Evolutionary conservation across 2,797 vertebrate genomes (phyloP), one percentile per base, ranked within the genome.

Genomic region (Oreonectes daqikongensis): DNA sequence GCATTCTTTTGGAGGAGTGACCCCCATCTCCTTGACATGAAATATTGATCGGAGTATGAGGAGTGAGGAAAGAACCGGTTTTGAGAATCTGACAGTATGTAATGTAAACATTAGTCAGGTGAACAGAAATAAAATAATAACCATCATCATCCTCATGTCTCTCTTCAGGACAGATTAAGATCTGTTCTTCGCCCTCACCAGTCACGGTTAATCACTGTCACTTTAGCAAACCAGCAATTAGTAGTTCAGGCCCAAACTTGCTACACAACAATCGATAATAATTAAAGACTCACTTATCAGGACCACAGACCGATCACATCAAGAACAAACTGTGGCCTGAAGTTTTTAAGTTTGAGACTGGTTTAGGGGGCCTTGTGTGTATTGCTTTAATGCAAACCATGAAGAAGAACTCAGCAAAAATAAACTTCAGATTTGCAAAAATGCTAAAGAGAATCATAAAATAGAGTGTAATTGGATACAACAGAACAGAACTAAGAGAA

Each of bases 211-310:
- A 69, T 69, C 74, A 68, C 50, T 50, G 53, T 76, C 64, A 76
- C 65, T 35, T 76, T 55, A 9, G 28, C 26, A 46, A 60, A 75
- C 40, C 85, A 83, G 74, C 67, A 40, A 75, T 55, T 40, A 52
- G 80, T 81, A 83, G 85, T 85, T 87, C 77, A 83, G 87, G 78
- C 82, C 60, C 82, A 80, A 72, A 67, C 83, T 83, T 75, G 71
- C 83, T 88, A 82, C 87, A 81, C 79, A 76, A 83, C 85, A 85
- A 90, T 89, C 86, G 85, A 90, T 86, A 82, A 79, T 71, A 88
- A 88, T 88, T 85, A 87, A 72, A 85, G 18, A n/a, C 67, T 28
- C 35, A 79, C 80, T 82, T 81, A 85, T 87, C 71, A 75, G 55
- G 63, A 66, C 79, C 61, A 5, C 26, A 44, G 40, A 84, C 75